phyloP scores from a whole-genome alignment of 2,113 vertebrate genomes.

The Dasyprocta punctata region DNA sequence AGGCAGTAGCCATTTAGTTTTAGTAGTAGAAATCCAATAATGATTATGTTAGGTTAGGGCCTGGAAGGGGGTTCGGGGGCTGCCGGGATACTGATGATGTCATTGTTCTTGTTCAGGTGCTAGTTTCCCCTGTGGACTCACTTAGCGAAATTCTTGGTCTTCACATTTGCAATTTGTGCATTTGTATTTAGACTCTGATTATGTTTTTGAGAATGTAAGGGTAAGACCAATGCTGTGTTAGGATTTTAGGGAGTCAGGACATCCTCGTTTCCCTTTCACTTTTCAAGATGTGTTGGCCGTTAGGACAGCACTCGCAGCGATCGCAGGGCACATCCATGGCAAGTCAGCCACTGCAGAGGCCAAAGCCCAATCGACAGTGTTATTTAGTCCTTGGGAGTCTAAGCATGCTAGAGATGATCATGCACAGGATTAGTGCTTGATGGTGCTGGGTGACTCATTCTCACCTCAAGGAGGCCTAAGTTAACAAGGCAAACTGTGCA shows the following conservation, averaged over 20 bases:
- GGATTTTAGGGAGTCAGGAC: background rate
- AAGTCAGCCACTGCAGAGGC: background rate
- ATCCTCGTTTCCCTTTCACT: background rate
- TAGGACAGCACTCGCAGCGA: too few species aligned
- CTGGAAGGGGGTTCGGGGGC: background rate
- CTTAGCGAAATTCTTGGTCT: background rate
- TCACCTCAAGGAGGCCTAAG: background rate
- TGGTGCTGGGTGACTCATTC: background rate
- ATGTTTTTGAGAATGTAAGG: background rate
- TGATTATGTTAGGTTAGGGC: too few species aligned
- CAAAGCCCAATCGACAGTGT: fast-evolving
- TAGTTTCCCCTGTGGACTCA: background rate
- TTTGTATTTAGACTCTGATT: background rate
- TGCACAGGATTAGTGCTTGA: background rate
- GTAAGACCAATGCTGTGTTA: background rate
- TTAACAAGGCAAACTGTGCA: background rate
- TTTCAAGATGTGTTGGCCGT: background rate
- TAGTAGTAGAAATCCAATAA: background rate
- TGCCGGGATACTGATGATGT: background rate
- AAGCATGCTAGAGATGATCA: background rate
- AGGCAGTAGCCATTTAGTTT: background rate
- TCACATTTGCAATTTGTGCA: background rate
- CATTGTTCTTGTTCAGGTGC: background rate
- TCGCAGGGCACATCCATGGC: background rate
- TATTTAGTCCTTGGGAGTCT: background rate